These are phyloP conservation scores for Pomatostomus ruficeps DNA, from an alignment of 2,113 vertebrate genomes.

Conservation along the genomic window DNA sequence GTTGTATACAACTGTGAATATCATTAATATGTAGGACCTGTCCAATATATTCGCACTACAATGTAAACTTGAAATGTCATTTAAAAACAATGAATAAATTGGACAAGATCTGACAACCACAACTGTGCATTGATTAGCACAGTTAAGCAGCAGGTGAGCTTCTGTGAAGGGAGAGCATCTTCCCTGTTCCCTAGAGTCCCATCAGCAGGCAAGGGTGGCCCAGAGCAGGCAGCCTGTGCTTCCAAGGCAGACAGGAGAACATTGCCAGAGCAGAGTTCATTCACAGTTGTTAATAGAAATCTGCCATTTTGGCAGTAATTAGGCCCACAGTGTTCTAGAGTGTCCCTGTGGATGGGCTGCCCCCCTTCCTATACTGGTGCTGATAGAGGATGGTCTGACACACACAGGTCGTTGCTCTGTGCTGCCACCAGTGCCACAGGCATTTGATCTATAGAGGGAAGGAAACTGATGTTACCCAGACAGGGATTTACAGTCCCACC, in stretches of 20 bases:
- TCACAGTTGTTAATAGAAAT: background rate
- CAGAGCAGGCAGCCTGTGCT: background rate
- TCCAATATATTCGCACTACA: background rate
- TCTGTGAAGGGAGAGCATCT: background rate
- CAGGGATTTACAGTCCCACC: background rate
- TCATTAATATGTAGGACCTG: background rate
- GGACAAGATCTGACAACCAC: background rate
- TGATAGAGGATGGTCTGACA: background rate
- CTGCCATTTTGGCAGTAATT: background rate
- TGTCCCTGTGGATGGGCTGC: background rate
- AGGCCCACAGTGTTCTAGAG: background rate
- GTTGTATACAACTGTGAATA: background rate
- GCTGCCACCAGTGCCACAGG: accelerated
- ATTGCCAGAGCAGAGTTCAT: background rate
- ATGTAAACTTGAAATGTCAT: background rate
- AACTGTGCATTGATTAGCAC: background rate
- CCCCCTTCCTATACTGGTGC: background rate
- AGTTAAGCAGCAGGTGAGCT: background rate
- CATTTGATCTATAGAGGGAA: background rate
- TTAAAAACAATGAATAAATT: background rate
- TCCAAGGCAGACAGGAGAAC: background rate
- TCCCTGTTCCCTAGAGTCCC: background rate
- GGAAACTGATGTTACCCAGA: background rate
- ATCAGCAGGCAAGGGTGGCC: background rate
- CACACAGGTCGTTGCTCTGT: accelerated